A percentile compares a stretch with the other conserved stretches of the same genome.
Evolutionary conservation across 2,888 invertebrate genomes (phyloP).

Genomic region (Synanthedon formicaeformis): DNA sequence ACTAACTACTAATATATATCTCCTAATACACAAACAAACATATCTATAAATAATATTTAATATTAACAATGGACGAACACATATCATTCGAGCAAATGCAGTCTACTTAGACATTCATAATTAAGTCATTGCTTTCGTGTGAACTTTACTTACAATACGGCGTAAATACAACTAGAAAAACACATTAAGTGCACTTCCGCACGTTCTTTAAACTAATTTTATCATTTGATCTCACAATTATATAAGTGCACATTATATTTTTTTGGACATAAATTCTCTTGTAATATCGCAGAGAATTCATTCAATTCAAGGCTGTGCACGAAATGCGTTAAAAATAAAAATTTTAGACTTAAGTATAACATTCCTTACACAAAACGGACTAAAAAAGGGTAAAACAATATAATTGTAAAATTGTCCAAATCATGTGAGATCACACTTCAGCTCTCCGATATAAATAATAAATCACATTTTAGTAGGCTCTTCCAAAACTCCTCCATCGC

Average conservation of each 20-base stretch:
- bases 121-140: constrained; percentile 58
- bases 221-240: constrained; percentile 10
- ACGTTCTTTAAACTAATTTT: constrained; percentile 10
- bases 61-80: constrained; percentile 67
- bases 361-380: constrained; percentile 18
- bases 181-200: constrained; percentile 57
- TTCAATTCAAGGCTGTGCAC: constrained; percentile 39
- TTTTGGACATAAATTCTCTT: not conserved
- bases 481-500: constrained; percentile 27
- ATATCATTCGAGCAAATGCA: constrained; percentile 67
- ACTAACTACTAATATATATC: constrained; percentile 23
- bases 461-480: constrained; percentile 54
- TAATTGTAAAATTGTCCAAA: constrained; percentile 29
- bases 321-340: constrained; percentile 26
- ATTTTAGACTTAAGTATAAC: constrained; percentile 19
- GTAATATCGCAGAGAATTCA: constrained; percentile 21
- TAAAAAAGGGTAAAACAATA: constrained; percentile 2
- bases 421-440: constrained; percentile 55
- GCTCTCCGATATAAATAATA: constrained; percentile 32
- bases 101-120: constrained; percentile 55
- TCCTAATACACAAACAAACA: constrained; percentile 52
- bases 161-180: constrained; percentile 30
- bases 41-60: constrained; percentile 51
- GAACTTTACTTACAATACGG: constrained; percentile 36
- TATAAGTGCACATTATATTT: constrained; percentile 12